A percentile compares a stretch with the other conserved stretches of the same genome.
These are phyloP conservation scores for Lampropteryx suffumata DNA, from an alignment of 2,888 invertebrate species.

Conservation along the genomic window DNA sequence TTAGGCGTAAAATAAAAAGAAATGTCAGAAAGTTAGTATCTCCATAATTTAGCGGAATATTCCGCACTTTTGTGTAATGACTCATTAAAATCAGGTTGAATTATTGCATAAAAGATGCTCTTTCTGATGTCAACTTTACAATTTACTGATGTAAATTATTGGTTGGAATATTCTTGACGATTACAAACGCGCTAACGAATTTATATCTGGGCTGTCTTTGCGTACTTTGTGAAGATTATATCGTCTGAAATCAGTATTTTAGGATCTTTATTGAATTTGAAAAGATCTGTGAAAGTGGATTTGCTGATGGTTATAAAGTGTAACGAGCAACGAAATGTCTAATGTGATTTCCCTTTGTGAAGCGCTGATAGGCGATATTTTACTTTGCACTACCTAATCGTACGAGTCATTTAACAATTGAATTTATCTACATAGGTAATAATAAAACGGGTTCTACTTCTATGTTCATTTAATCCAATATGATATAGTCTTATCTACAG, in stretches of 20 bases:
- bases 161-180: constrained; percentile 72
- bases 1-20: constrained; percentile 36
- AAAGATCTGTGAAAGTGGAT: constrained; percentile 64
- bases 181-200: constrained; percentile 78
- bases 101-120: constrained; percentile 77
- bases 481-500: too few relatives aligned
- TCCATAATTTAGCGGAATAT: constrained; percentile 38
- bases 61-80: constrained; percentile 44
- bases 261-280: constrained; percentile 68
- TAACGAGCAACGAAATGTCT: constrained; percentile 51
- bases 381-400: too few relatives aligned
- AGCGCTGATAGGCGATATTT: constrained; percentile 12
- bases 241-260: constrained; percentile 71
- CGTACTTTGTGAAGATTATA: constrained; percentile 66
- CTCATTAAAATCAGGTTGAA: constrained; percentile 67
- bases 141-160: constrained; percentile 77
- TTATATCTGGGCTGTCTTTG: constrained; percentile 72
- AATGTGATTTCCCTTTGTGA: constrained; percentile 25
- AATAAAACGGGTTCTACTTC: too few relatives aligned
- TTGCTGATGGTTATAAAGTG: constrained; percentile 63
- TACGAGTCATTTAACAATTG: too few relatives aligned
- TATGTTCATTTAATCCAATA: too few relatives aligned
- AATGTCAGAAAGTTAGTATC: constrained; percentile 37
- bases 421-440: too few relatives aligned
- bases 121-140: constrained; percentile 82